phyloP scores from a whole-genome alignment of 2,888 invertebrate species.

The Lepetodrilus schrolli region DNA sequence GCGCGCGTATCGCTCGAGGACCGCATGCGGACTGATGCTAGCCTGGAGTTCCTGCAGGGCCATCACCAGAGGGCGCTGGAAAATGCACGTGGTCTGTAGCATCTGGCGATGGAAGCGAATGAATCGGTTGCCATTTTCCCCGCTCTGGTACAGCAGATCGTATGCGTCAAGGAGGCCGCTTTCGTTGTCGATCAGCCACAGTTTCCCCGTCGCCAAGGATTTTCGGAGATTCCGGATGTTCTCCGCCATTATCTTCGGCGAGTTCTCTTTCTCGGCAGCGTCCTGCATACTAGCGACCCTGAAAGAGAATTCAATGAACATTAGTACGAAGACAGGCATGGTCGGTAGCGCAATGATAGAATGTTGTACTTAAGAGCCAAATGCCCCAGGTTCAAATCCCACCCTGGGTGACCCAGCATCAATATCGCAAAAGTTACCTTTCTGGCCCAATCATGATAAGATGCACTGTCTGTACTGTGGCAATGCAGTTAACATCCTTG shows the following conservation, averaged over 20 bases:
- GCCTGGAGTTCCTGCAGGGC: slow-evolving; percentile 44
- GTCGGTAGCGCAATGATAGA: too few relatives aligned
- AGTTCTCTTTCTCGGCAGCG: slow-evolving; percentile 71
- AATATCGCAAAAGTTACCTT: too few relatives aligned
- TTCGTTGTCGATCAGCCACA: slow-evolving; percentile 76
- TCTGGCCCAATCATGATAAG: too few relatives aligned
- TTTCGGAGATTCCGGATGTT: slow-evolving; percentile 74
- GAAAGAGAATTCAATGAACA: too few relatives aligned
- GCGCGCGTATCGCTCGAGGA: slow-evolving; percentile 50
- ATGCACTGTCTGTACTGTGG: too few relatives aligned
- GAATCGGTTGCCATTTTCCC: slow-evolving; percentile 53
- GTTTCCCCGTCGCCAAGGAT: slow-evolving; percentile 61
- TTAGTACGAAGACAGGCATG: too few relatives aligned
- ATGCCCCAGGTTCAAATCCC: too few relatives aligned
- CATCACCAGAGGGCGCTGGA: slow-evolving; percentile 63
- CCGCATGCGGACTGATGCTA: slow-evolving; percentile 46
- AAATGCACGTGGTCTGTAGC: slow-evolving; percentile 72
- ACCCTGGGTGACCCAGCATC: too few relatives aligned
- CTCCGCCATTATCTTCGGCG: slow-evolving; percentile 69
- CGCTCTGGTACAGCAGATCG: slow-evolving; percentile 65
- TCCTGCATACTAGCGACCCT: slow-evolving; percentile 76
- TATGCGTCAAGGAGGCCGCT: slow-evolving; percentile 75
- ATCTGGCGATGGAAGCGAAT: slow-evolving; percentile 67
- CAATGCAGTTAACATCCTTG: too few relatives aligned
- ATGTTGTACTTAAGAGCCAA: too few relatives aligned